Conservation (phyloP, 2,888 invertebrate genomes). For the Lamproptera curius region DNA sequence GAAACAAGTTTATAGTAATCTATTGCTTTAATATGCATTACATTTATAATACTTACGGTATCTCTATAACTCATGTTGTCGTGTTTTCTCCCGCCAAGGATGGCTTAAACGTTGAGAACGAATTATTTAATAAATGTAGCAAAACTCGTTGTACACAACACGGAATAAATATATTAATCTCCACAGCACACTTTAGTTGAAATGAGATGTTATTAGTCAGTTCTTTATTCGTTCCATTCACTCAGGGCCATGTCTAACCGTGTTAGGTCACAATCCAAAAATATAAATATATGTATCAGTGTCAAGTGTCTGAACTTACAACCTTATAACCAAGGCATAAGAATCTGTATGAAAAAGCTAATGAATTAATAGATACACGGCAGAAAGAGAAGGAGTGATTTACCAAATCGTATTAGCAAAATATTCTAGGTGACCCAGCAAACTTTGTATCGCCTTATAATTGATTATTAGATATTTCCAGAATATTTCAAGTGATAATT, state of each 20-base stretch:
- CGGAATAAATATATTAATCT: not conserved
- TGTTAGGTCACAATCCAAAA: conserved; percentile 18
- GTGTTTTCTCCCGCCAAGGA: not conserved
- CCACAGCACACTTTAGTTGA: conserved; percentile 1
- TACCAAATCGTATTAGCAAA: too few relatives aligned
- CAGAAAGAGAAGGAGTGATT: too few relatives aligned
- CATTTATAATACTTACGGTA: conserved; percentile 12
- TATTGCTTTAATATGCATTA: too few relatives aligned
- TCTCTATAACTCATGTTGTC: conserved; percentile 19
- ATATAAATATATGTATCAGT: conserved; percentile 1
- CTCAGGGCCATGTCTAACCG: conserved; percentile 14
- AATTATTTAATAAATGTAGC: too few relatives aligned
- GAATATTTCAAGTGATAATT: too few relatives aligned
- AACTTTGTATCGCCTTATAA: too few relatives aligned
- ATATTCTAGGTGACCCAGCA: too few relatives aligned
- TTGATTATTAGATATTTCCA: too few relatives aligned
- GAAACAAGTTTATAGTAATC: too few relatives aligned
- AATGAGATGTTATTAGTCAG: conserved; percentile 15
- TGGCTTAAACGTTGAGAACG: not conserved
- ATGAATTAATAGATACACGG: too few relatives aligned
- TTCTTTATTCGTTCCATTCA: conserved; percentile 12
- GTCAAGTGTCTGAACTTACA: not conserved
- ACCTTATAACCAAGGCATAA: conserved; percentile 9
- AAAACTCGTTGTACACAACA: not conserved
- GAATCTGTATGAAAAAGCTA: conserved; percentile 3